phyloP scores from a whole-genome alignment of 2,797 vertebrate genomes.

The Amblyraja radiata region DNA sequence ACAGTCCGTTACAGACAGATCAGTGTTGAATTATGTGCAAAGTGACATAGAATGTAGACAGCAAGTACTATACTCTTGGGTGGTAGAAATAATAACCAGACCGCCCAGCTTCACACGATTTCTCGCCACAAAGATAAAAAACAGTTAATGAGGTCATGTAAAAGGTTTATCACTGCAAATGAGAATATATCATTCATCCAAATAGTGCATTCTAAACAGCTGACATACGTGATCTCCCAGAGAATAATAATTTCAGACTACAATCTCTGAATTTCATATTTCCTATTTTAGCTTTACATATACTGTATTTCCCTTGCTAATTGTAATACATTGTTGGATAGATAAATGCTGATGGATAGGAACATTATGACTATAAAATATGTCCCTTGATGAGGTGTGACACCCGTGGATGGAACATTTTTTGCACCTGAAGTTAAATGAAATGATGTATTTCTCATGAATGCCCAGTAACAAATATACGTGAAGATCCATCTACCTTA shows the following conservation, averaged over 20 bases:
- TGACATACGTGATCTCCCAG: neutral
- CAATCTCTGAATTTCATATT: neutral
- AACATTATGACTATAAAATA: neutral
- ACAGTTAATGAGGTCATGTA: constrained; percentile 24
- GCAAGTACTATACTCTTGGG: constrained; percentile 37
- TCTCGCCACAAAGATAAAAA: constrained; percentile 3
- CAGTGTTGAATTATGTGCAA: constrained; percentile 5
- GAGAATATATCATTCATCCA: neutral
- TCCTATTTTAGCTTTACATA: neutral
- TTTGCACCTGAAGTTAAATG: neutral
- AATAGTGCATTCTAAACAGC: neutral
- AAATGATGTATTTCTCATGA: neutral
- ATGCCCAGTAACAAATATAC: too few relatives aligned
- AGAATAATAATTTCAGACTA: neutral
- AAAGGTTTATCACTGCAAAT: neutral
- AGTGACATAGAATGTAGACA: constrained; percentile 26
- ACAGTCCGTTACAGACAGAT: neutral
- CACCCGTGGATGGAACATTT: neutral
- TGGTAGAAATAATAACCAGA: constrained; percentile 47
- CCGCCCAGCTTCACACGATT: constrained; percentile 22
- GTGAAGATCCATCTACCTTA: neutral
- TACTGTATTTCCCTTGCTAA: neutral
- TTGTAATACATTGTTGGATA: neutral
- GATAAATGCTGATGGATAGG: neutral
- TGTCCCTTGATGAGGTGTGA: neutral